A percentile compares a stretch with the other conserved stretches of the same genome.
phyloP scores from a whole-genome alignment of 2,888 invertebrate species.

The Athalia cordata region DNA sequence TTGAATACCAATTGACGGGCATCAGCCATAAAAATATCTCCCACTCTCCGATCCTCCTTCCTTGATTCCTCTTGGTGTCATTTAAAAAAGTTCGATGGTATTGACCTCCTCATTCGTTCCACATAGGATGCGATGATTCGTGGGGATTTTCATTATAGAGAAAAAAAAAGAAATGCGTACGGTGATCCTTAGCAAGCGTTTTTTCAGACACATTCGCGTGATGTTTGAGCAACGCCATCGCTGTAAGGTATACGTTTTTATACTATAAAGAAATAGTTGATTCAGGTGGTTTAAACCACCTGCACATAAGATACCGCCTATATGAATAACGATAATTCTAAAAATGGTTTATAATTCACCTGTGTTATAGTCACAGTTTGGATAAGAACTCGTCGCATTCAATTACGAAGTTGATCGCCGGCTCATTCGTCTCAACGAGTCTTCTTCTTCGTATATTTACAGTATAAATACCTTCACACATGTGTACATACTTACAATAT shows the following conservation, averaged over 20 bases:
- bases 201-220: background rate
- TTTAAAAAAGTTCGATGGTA: too few relatives aligned
- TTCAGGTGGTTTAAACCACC: conserved; percentile 27
- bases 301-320: conserved; percentile 8
- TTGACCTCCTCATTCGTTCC: too few relatives aligned
- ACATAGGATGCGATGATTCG: background rate
- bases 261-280: background rate
- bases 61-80: too few relatives aligned
- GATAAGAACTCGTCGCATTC: conserved; percentile 13
- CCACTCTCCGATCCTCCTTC: background rate
- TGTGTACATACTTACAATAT: background rate
- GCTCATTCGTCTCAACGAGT: background rate
- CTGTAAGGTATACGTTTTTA: background rate
- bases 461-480: background rate
- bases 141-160: background rate
- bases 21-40: background rate
- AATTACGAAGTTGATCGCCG: background rate
- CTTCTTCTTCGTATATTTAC: background rate
- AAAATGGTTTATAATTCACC: conserved; percentile 29
- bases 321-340: conserved; percentile 9
- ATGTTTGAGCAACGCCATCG: conserved; percentile 9
- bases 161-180: background rate
- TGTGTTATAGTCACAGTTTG: background rate
- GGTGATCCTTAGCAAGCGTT: background rate
- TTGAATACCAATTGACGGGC: conserved; percentile 36